Base-by-base conservation (phyloP, 2,113 vertebrate species). In the Todiramphus saurophagus region DNA sequence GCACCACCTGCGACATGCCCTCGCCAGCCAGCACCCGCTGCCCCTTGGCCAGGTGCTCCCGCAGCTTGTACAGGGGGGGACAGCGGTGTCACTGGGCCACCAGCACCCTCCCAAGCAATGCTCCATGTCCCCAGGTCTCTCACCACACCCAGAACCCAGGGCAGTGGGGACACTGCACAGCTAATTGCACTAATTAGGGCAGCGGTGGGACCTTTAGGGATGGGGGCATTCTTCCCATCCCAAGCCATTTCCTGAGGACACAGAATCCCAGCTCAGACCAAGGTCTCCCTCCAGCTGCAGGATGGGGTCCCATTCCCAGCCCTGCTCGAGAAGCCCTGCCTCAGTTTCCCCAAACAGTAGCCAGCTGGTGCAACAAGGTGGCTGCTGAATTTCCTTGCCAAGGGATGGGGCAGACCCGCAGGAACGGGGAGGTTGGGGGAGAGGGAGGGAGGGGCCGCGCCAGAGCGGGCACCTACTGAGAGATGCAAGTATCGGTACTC, bases 1-100 rank as follows among this genome's bases (percentile, higher is more conserved):
- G 98, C 96, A 99, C 99, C 98, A 99, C 99, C 97, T 99, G 99
- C 23, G 99, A 99, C 99, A 99, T 99, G 92, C 99, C 99, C 98
- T 99, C 99, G 20, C 99, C 99, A 1, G 99, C 99, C 98, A 99
- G 98, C 99, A 99, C 98, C 97, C 99, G 99, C 98, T 99, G 99
- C 97, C 99, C 99, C 98, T 99, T 99, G 81, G 99, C 99, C 97
- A 99, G 98, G 98, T 99, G 99, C 97, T 99, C 99, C 98, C 99
- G 99, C 94, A 99, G 99, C 99, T 99, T 30, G 87, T 6, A 2
- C 7, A 8, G 8, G 7, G 50, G 59, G 83, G n/a, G 51, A 83
- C 90, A 90, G 5, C 0, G 0, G 58, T 41, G 96, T 97, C 92
- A 95, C 84, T 7, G 0, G 3, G 43, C 5, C 1, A 5, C 14